Evolutionary conservation across 1,140 invertebrate species (phyloP).

Genomic region (Drosophila paulistorum): DNA sequence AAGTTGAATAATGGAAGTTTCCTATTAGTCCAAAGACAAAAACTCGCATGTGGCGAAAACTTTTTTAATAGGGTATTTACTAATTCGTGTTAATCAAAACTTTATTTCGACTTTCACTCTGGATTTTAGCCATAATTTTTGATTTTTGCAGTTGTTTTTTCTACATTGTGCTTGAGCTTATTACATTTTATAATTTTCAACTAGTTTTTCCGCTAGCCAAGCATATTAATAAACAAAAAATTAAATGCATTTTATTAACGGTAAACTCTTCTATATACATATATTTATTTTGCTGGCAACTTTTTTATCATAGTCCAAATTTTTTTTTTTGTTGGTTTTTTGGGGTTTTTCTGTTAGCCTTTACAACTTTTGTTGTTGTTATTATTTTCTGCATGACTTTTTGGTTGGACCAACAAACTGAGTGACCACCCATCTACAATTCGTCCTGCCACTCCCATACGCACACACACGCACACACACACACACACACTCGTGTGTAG

Average conservation of each 20-base stretch:
- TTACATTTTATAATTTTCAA: constrained; percentile 20
- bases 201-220: constrained; percentile 41
- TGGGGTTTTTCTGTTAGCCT: constrained; percentile 17
- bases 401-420: not conserved
- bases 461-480: not conserved
- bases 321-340: not conserved
- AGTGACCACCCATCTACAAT: not conserved
- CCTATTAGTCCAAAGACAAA: no score
- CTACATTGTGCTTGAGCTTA: constrained; percentile 1
- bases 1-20: no score
- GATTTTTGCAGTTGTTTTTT: not conserved
- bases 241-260: constrained; percentile 27
- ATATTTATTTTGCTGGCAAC: not conserved
- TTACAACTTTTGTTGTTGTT: not conserved
- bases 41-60: no score
- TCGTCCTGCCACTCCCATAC: not conserved
- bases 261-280: constrained; percentile 14
- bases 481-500: not conserved
- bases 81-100: not conserved
- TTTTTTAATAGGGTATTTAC: not conserved
- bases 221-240: constrained; percentile 52
- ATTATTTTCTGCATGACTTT: not conserved
- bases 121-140: not conserved
- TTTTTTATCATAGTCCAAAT: constrained; percentile 1
- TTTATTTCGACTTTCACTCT: not conserved